Conservation (phyloP, 2,888 invertebrate species). For the Parnassius orleans region DNA sequence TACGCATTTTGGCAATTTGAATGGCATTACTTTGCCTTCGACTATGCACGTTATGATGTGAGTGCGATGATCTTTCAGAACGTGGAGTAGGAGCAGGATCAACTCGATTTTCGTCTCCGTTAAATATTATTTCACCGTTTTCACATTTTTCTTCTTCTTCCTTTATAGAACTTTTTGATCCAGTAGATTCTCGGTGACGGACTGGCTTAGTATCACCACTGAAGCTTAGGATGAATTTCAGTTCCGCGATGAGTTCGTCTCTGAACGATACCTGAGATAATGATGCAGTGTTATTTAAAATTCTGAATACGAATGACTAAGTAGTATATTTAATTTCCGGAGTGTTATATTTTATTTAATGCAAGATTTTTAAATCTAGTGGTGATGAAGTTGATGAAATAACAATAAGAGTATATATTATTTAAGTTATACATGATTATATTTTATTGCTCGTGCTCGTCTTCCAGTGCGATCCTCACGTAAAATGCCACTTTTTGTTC, state of each 20-base stretch:
- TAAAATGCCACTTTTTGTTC: too few relatives aligned
- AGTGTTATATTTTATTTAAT: too few relatives aligned
- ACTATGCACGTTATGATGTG: constrained; percentile 64
- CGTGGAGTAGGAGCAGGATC: constrained; percentile 56
- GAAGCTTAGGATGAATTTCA: constrained; percentile 86
- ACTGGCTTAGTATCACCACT: constrained; percentile 86
- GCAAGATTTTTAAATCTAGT: too few relatives aligned
- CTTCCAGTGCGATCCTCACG: too few relatives aligned
- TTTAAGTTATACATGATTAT: too few relatives aligned
- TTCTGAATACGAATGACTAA: too few relatives aligned
- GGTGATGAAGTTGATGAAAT: too few relatives aligned
- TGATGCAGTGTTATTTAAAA: neutral
- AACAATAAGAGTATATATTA: too few relatives aligned
- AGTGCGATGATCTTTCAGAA: constrained; percentile 61
- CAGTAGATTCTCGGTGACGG: constrained; percentile 68
- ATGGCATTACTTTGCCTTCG: constrained; percentile 68
- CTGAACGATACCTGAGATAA: constrained; percentile 81
- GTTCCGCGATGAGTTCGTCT: constrained; percentile 85
- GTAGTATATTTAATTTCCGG: too few relatives aligned
- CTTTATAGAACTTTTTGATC: constrained; percentile 52
- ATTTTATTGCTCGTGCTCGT: too few relatives aligned
- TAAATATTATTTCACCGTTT: constrained; percentile 43
- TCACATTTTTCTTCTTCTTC: constrained; percentile 40
- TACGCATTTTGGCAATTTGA: constrained; percentile 66
- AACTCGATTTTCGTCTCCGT: constrained; percentile 40